A percentile compares a stretch with the other conserved stretches of the same genome.
Evolutionary conservation across 2,113 vertebrate species (phyloP).

Genomic region (Athene noctua): DNA sequence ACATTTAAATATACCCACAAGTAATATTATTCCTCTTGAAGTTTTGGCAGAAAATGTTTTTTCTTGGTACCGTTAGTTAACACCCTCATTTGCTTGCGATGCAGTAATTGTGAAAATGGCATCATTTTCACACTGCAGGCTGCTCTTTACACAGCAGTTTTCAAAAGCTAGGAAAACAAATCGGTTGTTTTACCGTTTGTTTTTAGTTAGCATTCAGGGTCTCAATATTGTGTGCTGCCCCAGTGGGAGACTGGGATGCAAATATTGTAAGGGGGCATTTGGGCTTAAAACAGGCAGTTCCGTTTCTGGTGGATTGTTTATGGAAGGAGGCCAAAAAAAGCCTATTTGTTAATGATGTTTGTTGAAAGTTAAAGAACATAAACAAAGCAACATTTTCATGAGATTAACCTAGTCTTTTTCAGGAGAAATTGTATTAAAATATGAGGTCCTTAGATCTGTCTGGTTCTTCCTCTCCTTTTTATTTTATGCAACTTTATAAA

Average conservation of each 20-base stretch:
- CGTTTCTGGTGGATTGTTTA: background rate
- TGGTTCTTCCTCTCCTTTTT: background rate
- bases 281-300: background rate
- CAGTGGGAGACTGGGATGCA: background rate
- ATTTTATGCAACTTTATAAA: background rate
- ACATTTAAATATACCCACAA: background rate
- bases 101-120: background rate
- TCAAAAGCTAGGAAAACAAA: background rate
- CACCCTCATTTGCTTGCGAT: fast-evolving
- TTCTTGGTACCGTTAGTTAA: background rate
- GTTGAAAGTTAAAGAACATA: background rate
- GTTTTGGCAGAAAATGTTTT: background rate
- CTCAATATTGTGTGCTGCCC: background rate
- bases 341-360: background rate
- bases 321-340: background rate
- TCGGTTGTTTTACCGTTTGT: background rate
- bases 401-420: background rate
- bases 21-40: background rate
- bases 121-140: background rate
- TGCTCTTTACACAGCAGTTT: background rate
- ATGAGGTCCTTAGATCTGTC: background rate
- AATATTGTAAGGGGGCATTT: background rate
- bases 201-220: background rate
- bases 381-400: background rate
- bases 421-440: background rate